Conservation (phyloP, 2,888 invertebrate species). For the Thymelicus acteon region DNA sequence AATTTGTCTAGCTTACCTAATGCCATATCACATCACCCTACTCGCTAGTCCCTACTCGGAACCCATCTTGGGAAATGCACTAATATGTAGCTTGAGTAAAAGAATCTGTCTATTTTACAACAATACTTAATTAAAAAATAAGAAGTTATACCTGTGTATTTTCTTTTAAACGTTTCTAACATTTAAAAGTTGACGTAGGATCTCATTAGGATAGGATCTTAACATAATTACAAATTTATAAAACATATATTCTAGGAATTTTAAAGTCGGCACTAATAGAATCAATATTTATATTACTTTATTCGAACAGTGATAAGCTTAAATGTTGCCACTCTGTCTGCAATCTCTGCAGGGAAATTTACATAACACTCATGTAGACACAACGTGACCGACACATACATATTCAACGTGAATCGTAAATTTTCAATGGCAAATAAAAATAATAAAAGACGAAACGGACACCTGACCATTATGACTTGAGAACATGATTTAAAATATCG, state of each 20-base stretch:
- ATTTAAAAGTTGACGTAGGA: no score
- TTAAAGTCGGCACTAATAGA: neutral
- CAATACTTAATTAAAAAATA: no score
- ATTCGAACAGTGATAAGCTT: slow-evolving; percentile 30
- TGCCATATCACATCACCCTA: no score
- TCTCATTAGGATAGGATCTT: no score
- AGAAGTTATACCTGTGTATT: no score
- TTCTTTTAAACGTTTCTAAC: no score
- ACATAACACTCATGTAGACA: slow-evolving; percentile 62
- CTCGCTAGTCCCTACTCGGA: no score
- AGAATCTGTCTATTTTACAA: no score
- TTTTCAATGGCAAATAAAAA: slow-evolving; percentile 67
- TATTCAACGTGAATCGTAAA: slow-evolving; percentile 67
- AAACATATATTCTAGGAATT: neutral
- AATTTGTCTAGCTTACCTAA: no score
- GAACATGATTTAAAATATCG: slow-evolving; percentile 61
- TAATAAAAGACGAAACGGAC: slow-evolving; percentile 56
- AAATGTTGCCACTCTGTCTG: slow-evolving; percentile 73
- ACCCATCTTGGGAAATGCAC: no score
- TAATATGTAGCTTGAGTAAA: no score
- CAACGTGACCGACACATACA: slow-evolving; percentile 67
- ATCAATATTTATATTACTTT: neutral
- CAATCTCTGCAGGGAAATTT: slow-evolving; percentile 60
- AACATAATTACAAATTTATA: neutral
- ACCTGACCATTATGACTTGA: slow-evolving; percentile 63